phyloP scores from a whole-genome alignment of 2,113 vertebrate species.

The Tringa solitaria region DNA sequence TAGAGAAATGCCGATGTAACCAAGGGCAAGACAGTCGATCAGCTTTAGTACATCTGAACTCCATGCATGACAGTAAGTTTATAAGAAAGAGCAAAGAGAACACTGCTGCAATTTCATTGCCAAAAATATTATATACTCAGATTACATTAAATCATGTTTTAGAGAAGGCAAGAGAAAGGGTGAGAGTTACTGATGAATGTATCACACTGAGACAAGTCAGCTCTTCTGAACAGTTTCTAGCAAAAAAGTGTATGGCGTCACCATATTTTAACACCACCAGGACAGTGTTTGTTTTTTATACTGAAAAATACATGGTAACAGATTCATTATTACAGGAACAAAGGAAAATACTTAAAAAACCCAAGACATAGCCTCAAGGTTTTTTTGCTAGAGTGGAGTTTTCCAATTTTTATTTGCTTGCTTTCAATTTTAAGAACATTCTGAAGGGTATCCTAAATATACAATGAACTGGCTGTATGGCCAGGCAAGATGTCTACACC shows the following conservation, averaged over 20 bases:
- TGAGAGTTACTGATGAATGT: not conserved
- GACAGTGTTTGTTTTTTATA: not conserved
- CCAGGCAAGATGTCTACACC: not conserved
- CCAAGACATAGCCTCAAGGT: not conserved
- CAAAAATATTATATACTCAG: not conserved
- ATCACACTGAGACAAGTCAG: not conserved
- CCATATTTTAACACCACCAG: not conserved
- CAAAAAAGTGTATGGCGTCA: not conserved
- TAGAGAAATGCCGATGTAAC: not conserved
- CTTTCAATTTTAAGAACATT: not conserved
- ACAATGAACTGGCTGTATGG: not conserved
- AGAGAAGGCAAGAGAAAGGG: not conserved
- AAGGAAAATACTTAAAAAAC: not conserved
- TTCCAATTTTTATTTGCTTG: not conserved
- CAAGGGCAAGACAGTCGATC: not conserved
- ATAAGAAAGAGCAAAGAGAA: not conserved
- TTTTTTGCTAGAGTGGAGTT: not conserved
- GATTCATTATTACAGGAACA: not conserved
- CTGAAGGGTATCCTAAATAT: not conserved
- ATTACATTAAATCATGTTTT: not conserved
- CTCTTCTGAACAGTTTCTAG: not conserved
- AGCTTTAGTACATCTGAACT: not conserved
- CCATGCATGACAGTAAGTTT: not conserved
- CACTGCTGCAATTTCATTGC: not conserved
- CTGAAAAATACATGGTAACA: not conserved